Evolutionary conservation across 2,113 vertebrate genomes (phyloP).

Genomic region (Epinephelus fuscoguttatus): DNA sequence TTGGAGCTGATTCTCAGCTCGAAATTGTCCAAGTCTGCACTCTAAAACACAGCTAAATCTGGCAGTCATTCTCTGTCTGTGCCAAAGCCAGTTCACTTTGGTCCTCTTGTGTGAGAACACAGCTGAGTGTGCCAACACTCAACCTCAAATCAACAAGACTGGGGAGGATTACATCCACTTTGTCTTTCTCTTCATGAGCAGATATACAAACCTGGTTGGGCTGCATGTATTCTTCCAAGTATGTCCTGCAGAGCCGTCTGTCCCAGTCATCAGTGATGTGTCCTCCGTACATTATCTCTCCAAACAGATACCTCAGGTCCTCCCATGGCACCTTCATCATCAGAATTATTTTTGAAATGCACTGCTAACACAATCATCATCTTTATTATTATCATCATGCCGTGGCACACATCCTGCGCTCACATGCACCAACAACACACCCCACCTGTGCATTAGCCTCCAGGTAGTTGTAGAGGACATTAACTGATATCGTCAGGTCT

Average conservation of each 20-base stretch:
- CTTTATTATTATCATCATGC: background rate
- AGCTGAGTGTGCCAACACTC: background rate
- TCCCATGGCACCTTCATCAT: constrained; percentile 86
- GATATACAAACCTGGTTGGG: constrained; percentile 83
- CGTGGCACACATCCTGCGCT: background rate
- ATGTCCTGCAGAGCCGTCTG: constrained; percentile 86
- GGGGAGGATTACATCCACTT: background rate
- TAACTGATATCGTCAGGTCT: constrained; percentile 88
- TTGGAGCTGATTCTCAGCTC: constrained; percentile 6
- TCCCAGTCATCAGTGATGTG: constrained; percentile 91
- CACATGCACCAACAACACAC: background rate
- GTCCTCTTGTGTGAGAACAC: constrained; percentile 1
- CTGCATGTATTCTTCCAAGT: constrained; percentile 90
- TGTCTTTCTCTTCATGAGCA: background rate
- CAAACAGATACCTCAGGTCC: constrained; percentile 88
- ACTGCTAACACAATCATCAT: constrained; percentile 3
- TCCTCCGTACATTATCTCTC: constrained; percentile 90
- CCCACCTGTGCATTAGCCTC: constrained; percentile 88
- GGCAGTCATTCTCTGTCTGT: background rate
- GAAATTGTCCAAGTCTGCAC: background rate
- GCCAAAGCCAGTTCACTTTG: constrained; percentile 6
- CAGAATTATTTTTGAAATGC: constrained; percentile 23
- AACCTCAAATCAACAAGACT: background rate
- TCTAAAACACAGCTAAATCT: constrained; percentile 17
- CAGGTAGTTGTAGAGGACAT: constrained; percentile 88